Conservation (phyloP, 53 echinoderm and acorn worm species). For the Zoroaster sp. region DNA sequence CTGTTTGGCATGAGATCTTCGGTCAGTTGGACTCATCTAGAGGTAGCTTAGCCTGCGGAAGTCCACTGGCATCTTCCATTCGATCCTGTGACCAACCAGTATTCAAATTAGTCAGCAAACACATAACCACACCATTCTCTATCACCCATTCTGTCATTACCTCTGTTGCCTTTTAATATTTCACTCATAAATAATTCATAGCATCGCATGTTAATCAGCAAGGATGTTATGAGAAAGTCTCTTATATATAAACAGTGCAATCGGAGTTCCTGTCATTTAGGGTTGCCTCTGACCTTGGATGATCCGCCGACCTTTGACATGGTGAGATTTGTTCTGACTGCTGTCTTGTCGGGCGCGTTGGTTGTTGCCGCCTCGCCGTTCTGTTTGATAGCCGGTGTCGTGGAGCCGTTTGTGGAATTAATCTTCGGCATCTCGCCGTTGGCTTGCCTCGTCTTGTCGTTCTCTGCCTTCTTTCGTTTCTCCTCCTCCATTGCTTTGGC, state of each 20-base stretch:
- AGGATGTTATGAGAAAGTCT: not conserved
- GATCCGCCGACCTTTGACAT: conserved; percentile 28
- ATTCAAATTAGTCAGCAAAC: not conserved
- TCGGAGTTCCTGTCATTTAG: conserved; percentile 33
- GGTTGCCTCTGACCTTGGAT: conserved; percentile 12
- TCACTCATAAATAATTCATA: conserved; percentile 22
- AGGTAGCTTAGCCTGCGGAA: no score
- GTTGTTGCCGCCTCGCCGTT: conserved; percentile 17
- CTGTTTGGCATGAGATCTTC: no score
- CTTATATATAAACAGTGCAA: not conserved
- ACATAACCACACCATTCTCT: not conserved
- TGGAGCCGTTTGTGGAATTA: conserved; percentile 65
- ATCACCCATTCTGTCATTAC: not conserved
- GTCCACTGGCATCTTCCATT: no score
- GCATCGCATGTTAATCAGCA: not conserved
- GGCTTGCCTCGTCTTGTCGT: conserved; percentile 51
- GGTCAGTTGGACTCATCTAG: no score
- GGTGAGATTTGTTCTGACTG: conserved; percentile 30
- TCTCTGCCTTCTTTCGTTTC: conserved; percentile 69
- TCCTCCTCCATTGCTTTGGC: conserved; percentile 93
- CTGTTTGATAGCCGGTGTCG: conserved; percentile 27
- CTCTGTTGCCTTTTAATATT: not conserved
- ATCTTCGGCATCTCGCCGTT: conserved; percentile 65
- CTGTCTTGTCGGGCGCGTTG: conserved; percentile 44
- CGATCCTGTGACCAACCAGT: no score